phyloP scores from a whole-genome alignment of 2,113 vertebrate species.

The Heliornis fulica region DNA sequence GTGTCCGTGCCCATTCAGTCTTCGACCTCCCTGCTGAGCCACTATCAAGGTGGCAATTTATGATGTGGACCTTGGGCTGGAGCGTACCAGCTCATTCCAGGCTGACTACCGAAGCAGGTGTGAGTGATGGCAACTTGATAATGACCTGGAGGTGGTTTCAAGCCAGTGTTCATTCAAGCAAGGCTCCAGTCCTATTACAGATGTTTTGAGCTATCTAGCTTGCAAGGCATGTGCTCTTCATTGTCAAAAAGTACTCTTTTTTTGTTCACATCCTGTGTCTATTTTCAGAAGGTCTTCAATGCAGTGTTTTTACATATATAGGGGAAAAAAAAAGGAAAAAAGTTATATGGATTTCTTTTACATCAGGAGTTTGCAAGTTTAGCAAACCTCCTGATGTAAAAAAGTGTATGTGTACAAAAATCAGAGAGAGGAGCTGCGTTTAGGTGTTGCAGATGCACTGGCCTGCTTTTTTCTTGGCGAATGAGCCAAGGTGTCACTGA shows the following conservation, averaged over 20 bases:
- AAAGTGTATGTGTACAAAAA: neutral
- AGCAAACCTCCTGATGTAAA: too few species aligned
- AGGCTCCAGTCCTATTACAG: neutral
- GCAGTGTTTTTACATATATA: neutral
- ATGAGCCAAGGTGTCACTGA: neutral
- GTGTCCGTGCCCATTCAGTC: slow-evolving; percentile 35
- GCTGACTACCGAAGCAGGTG: neutral
- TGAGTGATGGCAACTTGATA: slow-evolving; percentile 36
- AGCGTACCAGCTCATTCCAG: slow-evolving; percentile 18
- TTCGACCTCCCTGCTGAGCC: slow-evolving; percentile 40
- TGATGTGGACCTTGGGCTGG: neutral
- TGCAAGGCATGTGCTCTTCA: neutral
- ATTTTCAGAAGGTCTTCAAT: neutral
- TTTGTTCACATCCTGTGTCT: neutral
- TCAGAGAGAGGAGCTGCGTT: neutral
- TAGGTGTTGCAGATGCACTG: neutral
- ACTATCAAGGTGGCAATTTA: slow-evolving; percentile 49
- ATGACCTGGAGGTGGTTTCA: slow-evolving; percentile 52
- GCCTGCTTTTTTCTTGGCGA: neutral
- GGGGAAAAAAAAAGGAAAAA: neutral
- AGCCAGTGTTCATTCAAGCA: slow-evolving; percentile 10
- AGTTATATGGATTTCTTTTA: neutral
- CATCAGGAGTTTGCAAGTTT: neutral
- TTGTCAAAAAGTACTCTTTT: neutral
- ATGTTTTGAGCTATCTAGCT: neutral